Evolutionary conservation across 2,113 vertebrate species (phyloP).

Genomic region (Sarotherodon lohbergeri): DNA sequence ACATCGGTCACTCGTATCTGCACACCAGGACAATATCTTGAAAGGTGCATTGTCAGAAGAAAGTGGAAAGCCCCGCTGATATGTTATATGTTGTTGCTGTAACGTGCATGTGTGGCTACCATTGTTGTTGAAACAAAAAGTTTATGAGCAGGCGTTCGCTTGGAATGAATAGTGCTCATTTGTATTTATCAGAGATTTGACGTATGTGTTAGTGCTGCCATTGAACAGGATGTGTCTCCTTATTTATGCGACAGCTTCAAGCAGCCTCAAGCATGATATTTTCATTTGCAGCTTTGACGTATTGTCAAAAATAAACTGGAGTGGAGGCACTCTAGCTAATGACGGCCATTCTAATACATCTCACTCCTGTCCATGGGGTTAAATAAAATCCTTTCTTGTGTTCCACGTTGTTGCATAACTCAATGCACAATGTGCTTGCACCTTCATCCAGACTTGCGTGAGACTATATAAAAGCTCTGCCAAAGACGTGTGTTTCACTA

Average conservation of each 20-base stretch:
- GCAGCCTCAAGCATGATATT: not conserved
- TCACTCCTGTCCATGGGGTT: not conserved
- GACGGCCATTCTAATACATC: not conserved
- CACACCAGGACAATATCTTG: slow-evolving; percentile 9
- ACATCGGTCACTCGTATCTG: slow-evolving; percentile 45
- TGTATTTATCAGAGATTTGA: slow-evolving; percentile 22
- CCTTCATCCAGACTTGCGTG: not conserved
- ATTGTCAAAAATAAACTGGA: not conserved
- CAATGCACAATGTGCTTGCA: not conserved
- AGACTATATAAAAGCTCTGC: slow-evolving; percentile 5
- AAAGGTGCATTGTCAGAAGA: slow-evolving; percentile 58
- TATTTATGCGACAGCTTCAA: not conserved
- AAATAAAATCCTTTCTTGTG: not conserved
- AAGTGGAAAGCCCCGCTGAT: slow-evolving; percentile 55
- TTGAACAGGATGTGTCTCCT: not conserved
- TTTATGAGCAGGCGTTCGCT: not conserved
- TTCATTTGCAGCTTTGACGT: not conserved
- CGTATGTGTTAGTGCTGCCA: not conserved
- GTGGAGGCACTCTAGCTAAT: not conserved
- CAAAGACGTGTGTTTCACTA: slow-evolving; percentile 45
- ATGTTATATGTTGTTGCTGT: slow-evolving; percentile 29
- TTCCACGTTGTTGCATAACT: not conserved
- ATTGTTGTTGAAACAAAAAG: slow-evolving; percentile 32
- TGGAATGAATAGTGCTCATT: not conserved
- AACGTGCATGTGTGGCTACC: not conserved